Conservation (phyloP, 2,888 invertebrate genomes). For the Mythimna impura region DNA sequence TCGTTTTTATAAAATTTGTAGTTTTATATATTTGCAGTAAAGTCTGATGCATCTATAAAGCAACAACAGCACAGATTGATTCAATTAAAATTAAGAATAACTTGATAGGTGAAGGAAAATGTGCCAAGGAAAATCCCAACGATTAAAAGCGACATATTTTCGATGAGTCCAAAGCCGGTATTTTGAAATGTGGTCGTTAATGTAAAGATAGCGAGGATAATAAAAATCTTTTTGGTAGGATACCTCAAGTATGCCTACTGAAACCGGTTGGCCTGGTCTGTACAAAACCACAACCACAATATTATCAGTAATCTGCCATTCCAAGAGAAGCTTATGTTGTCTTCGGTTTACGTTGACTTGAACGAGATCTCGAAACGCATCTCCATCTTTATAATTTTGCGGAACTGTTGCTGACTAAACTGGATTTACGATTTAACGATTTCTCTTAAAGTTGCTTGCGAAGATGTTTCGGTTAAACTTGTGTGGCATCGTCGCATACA, state of each 20-base stretch:
- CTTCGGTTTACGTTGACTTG: conserved; percentile 30
- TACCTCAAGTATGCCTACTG: conserved; percentile 54
- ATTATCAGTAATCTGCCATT: conserved; percentile 68
- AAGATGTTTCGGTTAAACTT: conserved; percentile 39
- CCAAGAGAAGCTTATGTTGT: conserved; percentile 55
- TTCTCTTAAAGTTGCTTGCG: conserved; percentile 35
- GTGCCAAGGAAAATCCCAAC: conserved; percentile 37
- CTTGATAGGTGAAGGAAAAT: neutral
- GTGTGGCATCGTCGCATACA: conserved; percentile 11
- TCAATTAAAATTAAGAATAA: conserved; percentile 3
- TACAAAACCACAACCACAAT: conserved; percentile 64
- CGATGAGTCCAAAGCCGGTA: conserved; percentile 12
- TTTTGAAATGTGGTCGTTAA: conserved; percentile 26
- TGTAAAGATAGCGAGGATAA: conserved; percentile 22
- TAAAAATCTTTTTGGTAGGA: conserved; percentile 33
- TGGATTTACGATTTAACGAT: conserved; percentile 40
- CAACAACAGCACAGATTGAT: neutral
- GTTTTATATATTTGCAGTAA: too few relatives aligned
- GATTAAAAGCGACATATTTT: conserved; percentile 17
- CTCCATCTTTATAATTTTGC: conserved; percentile 28
- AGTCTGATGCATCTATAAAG: neutral
- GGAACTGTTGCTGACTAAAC: conserved; percentile 31
- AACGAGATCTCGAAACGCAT: conserved; percentile 28
- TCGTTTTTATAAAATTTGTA: too few relatives aligned
- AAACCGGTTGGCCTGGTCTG: conserved; percentile 78